A percentile compares a stretch with the other conserved stretches of the same genome.
Conservation (phyloP, 2,113 vertebrate species). For the Morphnarchus princeps region DNA sequence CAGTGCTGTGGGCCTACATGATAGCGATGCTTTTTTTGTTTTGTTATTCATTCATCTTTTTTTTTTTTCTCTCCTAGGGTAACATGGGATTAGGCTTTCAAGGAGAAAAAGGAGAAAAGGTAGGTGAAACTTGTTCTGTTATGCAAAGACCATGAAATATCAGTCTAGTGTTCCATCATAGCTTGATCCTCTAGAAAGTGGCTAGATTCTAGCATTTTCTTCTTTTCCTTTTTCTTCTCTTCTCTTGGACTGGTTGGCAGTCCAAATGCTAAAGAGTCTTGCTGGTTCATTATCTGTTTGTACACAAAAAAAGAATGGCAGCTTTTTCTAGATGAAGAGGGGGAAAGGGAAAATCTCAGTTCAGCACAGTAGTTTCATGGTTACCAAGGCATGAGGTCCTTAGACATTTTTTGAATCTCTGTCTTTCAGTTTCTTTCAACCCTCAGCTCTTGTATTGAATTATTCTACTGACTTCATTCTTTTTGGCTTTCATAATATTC, state of each 20-base stretch:
- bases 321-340: not conserved
- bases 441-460: not conserved
- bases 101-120: constrained; percentile 92
- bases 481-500: not conserved
- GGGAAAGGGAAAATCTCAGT: not conserved
- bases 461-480: not conserved
- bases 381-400: not conserved
- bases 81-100: constrained; percentile 82
- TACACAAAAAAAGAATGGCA: not conserved
- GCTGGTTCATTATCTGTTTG: not conserved
- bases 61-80: constrained; percentile 67
- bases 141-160: not conserved
- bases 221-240: not conserved
- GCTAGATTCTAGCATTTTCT: not conserved
- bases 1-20: not conserved
- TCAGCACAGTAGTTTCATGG: not conserved
- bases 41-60: not conserved
- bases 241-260: not conserved
- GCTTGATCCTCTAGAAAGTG: not conserved
- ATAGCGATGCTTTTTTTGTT: not conserved
- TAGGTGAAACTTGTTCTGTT: constrained; percentile 49
- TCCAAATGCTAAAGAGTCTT: not conserved
- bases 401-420: not conserved
- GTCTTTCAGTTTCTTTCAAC: not conserved
- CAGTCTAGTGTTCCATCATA: not conserved